Percentiles rank a stretch among this genome's conserved stretches.
Evolutionary conservation across 2,797 vertebrate species (phyloP).

Genomic region (Acrossocheilus wenchowensis): DNA sequence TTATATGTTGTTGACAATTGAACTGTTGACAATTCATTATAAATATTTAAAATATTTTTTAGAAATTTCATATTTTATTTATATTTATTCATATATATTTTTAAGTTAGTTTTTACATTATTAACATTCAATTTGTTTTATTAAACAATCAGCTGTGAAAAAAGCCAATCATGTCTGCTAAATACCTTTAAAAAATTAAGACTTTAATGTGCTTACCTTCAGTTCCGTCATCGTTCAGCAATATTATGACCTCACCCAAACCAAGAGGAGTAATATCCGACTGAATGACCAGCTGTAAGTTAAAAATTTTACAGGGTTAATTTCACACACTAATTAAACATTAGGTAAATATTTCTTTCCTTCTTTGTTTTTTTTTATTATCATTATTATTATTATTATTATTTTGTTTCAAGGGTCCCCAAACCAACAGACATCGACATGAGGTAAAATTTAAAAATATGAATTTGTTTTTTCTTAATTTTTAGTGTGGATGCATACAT

Average conservation of each 20-base stretch:
- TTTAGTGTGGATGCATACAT: no score
- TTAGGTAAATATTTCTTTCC: neutral
- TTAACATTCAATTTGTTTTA: neutral
- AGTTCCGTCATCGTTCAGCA: slow-evolving; percentile 71
- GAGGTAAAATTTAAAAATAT: slow-evolving; percentile 40
- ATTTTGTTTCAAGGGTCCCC: slow-evolving; percentile 54
- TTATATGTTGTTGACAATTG: no score
- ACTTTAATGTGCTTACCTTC: slow-evolving; percentile 50
- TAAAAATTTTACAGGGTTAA: neutral
- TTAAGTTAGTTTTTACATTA: neutral
- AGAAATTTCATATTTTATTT: neutral
- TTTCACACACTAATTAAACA: neutral
- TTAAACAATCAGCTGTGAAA: neutral
- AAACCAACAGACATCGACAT: slow-evolving; percentile 55
- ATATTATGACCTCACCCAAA: slow-evolving; percentile 64
- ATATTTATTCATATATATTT: no score
- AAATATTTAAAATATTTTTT: neutral
- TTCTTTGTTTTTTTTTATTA: neutral
- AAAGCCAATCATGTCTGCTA: neutral
- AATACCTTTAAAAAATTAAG: neutral
- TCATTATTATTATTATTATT: neutral
- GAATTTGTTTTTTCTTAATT: no score
- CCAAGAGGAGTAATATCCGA: slow-evolving; percentile 75
- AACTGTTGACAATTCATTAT: no score
- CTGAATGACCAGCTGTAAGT: slow-evolving; percentile 82